Base-by-base conservation (phyloP, 1,140 invertebrate species). In the Trachelipus rathkii region DNA sequence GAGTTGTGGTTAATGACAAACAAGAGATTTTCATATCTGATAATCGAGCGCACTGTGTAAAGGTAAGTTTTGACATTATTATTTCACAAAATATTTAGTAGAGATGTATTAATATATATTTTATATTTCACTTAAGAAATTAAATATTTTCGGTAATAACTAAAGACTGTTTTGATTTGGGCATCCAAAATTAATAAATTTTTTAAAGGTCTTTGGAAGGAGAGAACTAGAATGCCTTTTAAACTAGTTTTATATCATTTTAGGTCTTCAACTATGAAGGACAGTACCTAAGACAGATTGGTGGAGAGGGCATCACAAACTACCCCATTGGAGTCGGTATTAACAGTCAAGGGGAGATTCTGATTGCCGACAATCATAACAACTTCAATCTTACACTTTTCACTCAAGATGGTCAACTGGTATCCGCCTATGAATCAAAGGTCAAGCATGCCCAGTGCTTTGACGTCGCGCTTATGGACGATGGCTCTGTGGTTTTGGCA, bases 391-490 rank as follows among this genome's bases (percentile, higher is more conserved):
- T 99, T 84, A 99, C 97, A 72, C 96, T 99, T 83, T 96, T 96
- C 87, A 95, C 94, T 10, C 94, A 97, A 86, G 95, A 99, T 82
- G 97, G 97, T 0, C 93, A 95, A 82, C 87, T 99, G 79, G 92
- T 99, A 10, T 97, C 95, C 13, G 97, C 97, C 6, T 87, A 99
- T 53, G 97, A 99, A 85, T 97, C 94, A 83, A 99, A 99, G 86
- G 97, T 99, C 68, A 99, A 99, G 86, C 97, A 99, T 85, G 97
- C 97, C 33, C 97, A 99, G 85, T 99, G 97, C 87, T 99, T 99
- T 86, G 97, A 99, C 85, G 96, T 99, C 33, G 95, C 97, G 11
- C 89, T 99, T 11, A 97, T 99, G 93, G 97, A 99, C 85, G 96
- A 99, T 85, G 96, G 96, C n/a, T 97, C 95, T 67, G 96, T 99